Evolutionary conservation across 2,888 invertebrate species (phyloP), one percentile per base, ranked within the genome.

Genomic region (Cecidostiba fungosa): DNA sequence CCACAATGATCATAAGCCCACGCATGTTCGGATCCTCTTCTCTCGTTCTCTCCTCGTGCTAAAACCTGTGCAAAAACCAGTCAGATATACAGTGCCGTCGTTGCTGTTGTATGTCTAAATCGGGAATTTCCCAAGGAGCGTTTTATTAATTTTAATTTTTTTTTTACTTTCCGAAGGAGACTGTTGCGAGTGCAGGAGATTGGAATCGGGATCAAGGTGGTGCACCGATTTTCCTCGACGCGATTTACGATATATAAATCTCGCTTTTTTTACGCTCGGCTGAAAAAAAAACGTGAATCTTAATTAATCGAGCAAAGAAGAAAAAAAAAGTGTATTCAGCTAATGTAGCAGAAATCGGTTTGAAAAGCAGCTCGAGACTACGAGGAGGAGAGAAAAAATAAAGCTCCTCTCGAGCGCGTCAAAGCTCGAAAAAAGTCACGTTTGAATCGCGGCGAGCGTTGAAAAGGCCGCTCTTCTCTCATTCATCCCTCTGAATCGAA

Each of bases 161-260:
- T 8, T 14, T 16, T 50, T 12, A 0, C 29, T 43, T 16, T 29
- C 2, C 50, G 47, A 59, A 59, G 54, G 23, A 8, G n/a, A 23
- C 47, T 50, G n/a, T 43, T 39, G 43, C 23, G 62, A 23, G 26
- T 5, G 29, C 10, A 23, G 39, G 47, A 23, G 66, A 43, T 70
- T 16, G 59, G 43, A 39, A 83, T 72, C 36, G 66, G 69, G 83
- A 77, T 83, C 83, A 83, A 83, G 83, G 83, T 54, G 50, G n/a
- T 16, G 47, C 5, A n/a, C 66, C 23, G 23, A 62, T 62, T 62
- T 62, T 62, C 62, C 62, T 23, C 19, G 23, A 2, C 26, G 23
- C 26, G 62, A 16, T 54, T 54, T n/a, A n/a, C 43, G 12, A 12
- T 43, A 12, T n/a, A 54, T 59, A 59, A 23, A 59, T 59, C 59